Conservation (phyloP, 2,888 invertebrate species). For the Tipula vernalis region DNA sequence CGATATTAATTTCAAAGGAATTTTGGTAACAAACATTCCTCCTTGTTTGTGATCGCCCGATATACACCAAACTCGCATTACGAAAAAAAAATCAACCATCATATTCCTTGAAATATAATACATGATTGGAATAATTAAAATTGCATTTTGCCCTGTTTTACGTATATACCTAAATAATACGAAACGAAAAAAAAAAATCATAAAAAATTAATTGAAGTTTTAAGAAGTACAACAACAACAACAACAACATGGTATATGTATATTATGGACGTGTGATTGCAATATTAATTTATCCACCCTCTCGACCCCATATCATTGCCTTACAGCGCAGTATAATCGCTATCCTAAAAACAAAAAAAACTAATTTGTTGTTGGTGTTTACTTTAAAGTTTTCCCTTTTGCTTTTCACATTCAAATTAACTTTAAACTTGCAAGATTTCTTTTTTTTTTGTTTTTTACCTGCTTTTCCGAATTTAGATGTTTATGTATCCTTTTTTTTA, state of each 20-base stretch:
- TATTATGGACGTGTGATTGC: not conserved
- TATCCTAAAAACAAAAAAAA: not conserved
- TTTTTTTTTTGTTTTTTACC: not conserved
- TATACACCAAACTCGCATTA: not conserved
- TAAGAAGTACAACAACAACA: not conserved
- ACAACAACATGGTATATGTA: not conserved
- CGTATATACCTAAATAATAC: not conserved
- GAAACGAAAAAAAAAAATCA: not conserved
- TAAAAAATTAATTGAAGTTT: not conserved
- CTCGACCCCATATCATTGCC: not conserved
- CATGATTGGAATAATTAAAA: conserved; percentile 4
- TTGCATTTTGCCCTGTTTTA: not conserved
- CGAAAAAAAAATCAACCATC: not conserved
- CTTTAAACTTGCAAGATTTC: not conserved
- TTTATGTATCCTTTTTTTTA: not conserved
- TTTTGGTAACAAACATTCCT: not conserved
- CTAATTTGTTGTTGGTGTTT: not conserved
- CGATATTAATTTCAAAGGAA: not conserved
- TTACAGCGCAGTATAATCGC: not conserved
- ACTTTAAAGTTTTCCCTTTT: not conserved
- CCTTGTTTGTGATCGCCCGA: not conserved
- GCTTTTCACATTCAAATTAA: not conserved
- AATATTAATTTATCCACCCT: not conserved
- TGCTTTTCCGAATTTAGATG: not conserved
- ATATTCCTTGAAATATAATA: not conserved